A percentile compares a stretch with the other conserved stretches of the same genome.
Conservation (phyloP, 2,113 vertebrate species). For the Halichoerus grypus region DNA sequence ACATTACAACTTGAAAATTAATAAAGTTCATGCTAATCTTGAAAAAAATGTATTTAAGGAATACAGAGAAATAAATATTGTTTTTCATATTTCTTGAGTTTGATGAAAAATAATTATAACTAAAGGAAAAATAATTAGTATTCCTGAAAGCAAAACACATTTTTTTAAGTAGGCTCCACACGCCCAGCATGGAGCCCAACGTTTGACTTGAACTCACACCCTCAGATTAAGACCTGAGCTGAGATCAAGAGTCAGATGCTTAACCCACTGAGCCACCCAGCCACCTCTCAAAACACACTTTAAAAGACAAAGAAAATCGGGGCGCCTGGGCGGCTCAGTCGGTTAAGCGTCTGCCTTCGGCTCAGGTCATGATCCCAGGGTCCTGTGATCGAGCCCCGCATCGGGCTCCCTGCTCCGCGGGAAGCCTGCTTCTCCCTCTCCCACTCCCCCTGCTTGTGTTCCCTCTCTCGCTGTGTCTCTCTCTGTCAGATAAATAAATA, state of each 20-base stretch:
- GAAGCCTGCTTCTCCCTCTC: no score
- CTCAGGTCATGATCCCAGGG: no score
- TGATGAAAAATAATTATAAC: not conserved
- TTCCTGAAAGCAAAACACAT: not conserved
- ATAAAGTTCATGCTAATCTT: not conserved
- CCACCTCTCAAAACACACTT: not conserved
- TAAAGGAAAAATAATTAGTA: not conserved
- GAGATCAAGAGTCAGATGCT: not conserved
- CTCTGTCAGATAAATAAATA: no score
- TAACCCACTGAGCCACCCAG: not conserved
- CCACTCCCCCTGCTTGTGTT: no score
- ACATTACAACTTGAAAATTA: not conserved
- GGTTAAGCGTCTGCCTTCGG: no score
- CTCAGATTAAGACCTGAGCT: not conserved
- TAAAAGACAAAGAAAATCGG: not conserved
- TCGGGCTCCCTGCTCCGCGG: no score
- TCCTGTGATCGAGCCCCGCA: no score
- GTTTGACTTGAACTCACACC: not conserved
- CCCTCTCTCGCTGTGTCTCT: no score
- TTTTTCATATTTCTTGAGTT: not conserved
- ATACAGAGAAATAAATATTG: not conserved
- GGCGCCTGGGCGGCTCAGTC: no score
- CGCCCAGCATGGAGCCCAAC: not conserved
- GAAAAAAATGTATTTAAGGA: not conserved
- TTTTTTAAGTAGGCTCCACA: not conserved